Evolutionary conservation across 2,113 vertebrate genomes (phyloP).

Genomic region (Symphodus melops): DNA sequence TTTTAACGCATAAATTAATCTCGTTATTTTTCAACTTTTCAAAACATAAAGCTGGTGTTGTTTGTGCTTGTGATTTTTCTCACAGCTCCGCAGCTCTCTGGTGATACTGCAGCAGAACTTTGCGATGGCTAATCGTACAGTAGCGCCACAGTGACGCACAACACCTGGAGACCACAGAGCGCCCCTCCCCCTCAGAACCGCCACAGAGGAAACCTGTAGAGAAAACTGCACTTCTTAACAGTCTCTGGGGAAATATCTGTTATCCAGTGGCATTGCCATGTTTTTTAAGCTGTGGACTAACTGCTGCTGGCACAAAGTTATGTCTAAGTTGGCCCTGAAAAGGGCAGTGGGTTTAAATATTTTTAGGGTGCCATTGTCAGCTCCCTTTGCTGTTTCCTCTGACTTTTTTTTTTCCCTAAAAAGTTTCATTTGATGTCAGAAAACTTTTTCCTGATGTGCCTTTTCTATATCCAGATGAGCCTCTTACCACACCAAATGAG

Average conservation of each 20-base stretch:
- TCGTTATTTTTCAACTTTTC: background rate
- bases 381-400: background rate
- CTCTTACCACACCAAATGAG: background rate
- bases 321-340: background rate
- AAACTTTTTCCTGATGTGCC: background rate
- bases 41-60: background rate
- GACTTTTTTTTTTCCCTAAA: background rate
- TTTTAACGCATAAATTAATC: background rate
- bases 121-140: conserved; percentile 86
- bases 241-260: conserved; percentile 42
- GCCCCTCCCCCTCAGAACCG: background rate
- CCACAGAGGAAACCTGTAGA: background rate
- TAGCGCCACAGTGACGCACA: conserved; percentile 59
- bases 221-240: conserved; percentile 10
- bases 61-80: conserved; percentile 24
- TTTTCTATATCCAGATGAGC: background rate
- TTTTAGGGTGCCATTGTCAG: conserved; percentile 1
- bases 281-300: conserved; percentile 44
- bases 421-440: background rate
- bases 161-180: conserved; percentile 4
- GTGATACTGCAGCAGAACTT: conserved; percentile 92
- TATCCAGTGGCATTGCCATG: conserved; percentile 49
- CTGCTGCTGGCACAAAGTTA: conserved; percentile 16
- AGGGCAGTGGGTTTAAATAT: conserved; percentile 20
- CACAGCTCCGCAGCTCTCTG: conserved; percentile 91